These are phyloP conservation scores for Spilosoma lubricipeda DNA, from an alignment of 2,888 invertebrate genomes.

Conservation along the genomic window DNA sequence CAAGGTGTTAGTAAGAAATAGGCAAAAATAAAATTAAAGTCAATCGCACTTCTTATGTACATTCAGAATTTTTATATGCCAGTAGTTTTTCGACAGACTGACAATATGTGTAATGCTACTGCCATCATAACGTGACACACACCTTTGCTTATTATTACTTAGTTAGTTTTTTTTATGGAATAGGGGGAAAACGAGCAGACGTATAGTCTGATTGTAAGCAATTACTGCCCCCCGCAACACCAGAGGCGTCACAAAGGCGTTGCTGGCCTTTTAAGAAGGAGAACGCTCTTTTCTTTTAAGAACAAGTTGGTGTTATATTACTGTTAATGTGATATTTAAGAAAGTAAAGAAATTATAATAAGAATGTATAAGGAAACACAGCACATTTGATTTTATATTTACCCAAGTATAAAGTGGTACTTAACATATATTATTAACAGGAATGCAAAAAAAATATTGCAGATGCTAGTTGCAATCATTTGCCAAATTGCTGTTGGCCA, in stretches of 20 bases:
- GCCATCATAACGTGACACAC: not conserved
- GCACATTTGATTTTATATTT: not conserved
- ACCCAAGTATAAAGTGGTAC: not conserved
- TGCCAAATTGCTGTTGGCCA: conserved; percentile 8
- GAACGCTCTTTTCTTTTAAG: no score
- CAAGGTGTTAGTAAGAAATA: not conserved
- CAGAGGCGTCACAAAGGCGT: no score
- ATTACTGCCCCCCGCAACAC: no score
- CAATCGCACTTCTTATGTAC: not conserved
- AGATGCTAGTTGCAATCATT: conserved; percentile 10
- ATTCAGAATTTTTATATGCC: not conserved
- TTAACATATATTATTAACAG: not conserved
- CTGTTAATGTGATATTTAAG: no score
- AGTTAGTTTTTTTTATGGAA: no score
- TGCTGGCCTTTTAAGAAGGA: no score
- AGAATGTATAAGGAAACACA: no score
- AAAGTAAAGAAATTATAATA: no score
- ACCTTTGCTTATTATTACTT: no score
- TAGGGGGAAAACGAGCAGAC: no score
- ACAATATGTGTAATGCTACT: not conserved
- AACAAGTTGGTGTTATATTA: no score
- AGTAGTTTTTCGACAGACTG: not conserved
- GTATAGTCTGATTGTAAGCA: no score
- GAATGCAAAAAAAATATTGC: conserved; percentile 1
- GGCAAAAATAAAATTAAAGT: not conserved